Base-by-base conservation (phyloP, 2,113 vertebrate genomes). In the Martes martes region DNA sequence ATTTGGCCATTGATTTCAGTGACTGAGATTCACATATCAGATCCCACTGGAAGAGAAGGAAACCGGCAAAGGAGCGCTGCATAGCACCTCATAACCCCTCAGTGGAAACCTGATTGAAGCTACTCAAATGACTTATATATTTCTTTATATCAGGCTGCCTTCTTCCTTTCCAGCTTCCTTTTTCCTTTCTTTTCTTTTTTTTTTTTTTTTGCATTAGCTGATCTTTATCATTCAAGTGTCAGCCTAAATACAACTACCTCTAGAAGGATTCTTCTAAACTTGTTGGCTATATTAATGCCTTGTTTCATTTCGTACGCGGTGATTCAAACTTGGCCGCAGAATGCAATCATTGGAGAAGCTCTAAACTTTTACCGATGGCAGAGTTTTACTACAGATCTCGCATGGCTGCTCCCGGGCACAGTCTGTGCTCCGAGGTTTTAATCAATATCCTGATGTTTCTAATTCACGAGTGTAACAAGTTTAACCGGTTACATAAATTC, bases 11-110 rank as follows among this genome's bases (percentile, higher is more conserved):
- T 55, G 98, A 98, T 84, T 98, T 99, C 95, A 99, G 92, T 11
- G 88, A 97, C 59, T 98, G 92, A 16, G 94, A 96, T 9, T 98
- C 97, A 97, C 99, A 99, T 10, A 99, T 98, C 61, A 99, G 97
- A 74, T 99, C 97, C 99, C 99, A 99, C 99, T 99, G 96, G 47
- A 76, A 97, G 55, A 86, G 31, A 89, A 24, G 90, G 61, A 67
- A 95, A 78, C 10, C 36, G 50, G 31, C 63, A 83, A 21, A 92
- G 31, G 39, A 55, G 45, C n/a, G 21, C 2, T 50, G 21, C 18
- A 39, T 0, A 23, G 24, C 14, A 33, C 33, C 33, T 63, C 33
- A 19, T 19, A 16, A 16, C 14, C 31, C 45, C 23, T 39, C 67
- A 16, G 36, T 36, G 18, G 73, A 87, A 82, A 55, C 24, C 31